Conservation (phyloP, 2,888 invertebrate species). For the Sepioteuthis lessoniana region DNA sequence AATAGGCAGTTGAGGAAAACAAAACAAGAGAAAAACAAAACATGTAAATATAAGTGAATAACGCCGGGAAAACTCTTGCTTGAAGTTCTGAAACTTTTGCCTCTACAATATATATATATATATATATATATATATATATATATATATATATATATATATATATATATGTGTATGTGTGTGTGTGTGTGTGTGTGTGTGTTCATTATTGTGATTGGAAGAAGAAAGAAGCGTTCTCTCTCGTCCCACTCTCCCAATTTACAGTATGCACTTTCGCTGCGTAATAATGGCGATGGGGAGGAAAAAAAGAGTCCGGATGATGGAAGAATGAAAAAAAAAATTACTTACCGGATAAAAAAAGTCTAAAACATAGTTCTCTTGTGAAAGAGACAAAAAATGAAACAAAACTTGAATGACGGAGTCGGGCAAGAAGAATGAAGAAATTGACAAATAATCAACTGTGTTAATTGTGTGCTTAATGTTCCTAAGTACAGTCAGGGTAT, state of each 20-base stretch:
- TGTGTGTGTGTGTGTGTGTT: neutral
- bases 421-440: neutral
- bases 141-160: too few relatives aligned
- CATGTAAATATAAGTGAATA: neutral
- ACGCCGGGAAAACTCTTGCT: neutral
- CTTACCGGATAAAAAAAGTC: neutral
- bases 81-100: neutral
- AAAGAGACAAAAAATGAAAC: neutral
- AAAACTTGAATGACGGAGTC: neutral
- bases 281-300: neutral
- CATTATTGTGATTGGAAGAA: neutral
- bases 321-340: neutral
- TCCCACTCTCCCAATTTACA: neutral
- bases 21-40: neutral
- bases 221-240: neutral
- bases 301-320: neutral
- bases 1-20: neutral
- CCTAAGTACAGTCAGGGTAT: neutral
- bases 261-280: neutral
- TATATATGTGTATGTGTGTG: conserved; percentile 33
- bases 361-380: neutral
- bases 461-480: neutral
- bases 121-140: too few relatives aligned
- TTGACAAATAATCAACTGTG: neutral
- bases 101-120: too few relatives aligned